A percentile compares a stretch with the other conserved stretches of the same genome.
Evolutionary conservation across 2,888 invertebrate species (phyloP).

Genomic region (Agonum fuliginosum): DNA sequence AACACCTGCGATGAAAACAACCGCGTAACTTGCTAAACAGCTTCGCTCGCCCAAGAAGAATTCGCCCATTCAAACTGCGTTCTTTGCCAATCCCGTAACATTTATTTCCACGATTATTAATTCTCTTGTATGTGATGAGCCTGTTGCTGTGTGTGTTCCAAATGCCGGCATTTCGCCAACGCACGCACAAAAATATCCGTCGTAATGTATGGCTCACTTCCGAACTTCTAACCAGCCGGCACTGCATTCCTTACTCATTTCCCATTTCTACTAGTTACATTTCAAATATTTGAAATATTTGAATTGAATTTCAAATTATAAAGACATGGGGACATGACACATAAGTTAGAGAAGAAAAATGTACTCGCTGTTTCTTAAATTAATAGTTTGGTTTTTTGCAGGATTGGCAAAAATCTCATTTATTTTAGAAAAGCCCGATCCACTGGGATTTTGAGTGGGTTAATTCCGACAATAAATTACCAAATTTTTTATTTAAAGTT

Average conservation of each 20-base stretch:
- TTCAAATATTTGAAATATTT: background rate
- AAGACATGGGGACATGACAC: too few relatives aligned
- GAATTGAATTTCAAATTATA: too few relatives aligned
- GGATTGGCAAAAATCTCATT: too few relatives aligned
- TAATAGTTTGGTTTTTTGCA: too few relatives aligned
- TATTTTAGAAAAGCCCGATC: too few relatives aligned
- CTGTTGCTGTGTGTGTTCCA: background rate
- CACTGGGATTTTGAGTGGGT: too few relatives aligned
- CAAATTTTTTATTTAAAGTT: too few relatives aligned
- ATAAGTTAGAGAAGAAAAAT: too few relatives aligned
- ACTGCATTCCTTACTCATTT: background rate
- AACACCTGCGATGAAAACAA: conserved; percentile 23
- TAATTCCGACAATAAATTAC: too few relatives aligned
- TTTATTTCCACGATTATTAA: conserved; percentile 29
- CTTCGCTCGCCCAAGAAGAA: background rate
- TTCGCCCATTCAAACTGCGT: background rate
- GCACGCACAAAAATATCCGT: conserved; percentile 23
- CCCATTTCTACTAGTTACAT: background rate
- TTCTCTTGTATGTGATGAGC: background rate
- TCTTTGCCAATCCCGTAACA: conserved; percentile 28
- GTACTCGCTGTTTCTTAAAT: too few relatives aligned
- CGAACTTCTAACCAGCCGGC: conserved; percentile 14
- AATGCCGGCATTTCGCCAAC: conserved; percentile 21
- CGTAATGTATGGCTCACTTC: conserved; percentile 23
- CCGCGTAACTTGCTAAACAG: too few relatives aligned